A percentile compares a stretch with the other conserved stretches of the same genome.
Conservation (phyloP, 2,797 vertebrate genomes). For the Sebastes dallii region DNA sequence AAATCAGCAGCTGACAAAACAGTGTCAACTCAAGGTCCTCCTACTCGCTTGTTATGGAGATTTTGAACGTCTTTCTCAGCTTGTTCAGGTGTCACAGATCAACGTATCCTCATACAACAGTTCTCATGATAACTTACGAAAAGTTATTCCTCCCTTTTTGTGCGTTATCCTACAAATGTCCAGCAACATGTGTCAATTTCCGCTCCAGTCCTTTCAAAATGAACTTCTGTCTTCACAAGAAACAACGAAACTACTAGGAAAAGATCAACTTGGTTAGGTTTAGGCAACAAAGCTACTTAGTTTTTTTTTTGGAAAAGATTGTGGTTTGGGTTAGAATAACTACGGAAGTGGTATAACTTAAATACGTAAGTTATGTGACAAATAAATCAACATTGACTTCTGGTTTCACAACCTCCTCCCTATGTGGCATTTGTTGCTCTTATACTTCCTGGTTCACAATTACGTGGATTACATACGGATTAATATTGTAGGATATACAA, state of each 20-base stretch:
- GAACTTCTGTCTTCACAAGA: background rate
- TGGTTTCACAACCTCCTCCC: too few relatives aligned
- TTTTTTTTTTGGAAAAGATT: background rate
- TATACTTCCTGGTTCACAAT: background rate
- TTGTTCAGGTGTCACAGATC: background rate
- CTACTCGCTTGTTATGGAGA: background rate
- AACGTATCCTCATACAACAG: too few relatives aligned
- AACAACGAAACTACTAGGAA: background rate
- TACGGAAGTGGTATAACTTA: fast-evolving
- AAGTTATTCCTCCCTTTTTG: too few relatives aligned
- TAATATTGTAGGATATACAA: background rate
- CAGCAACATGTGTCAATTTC: background rate
- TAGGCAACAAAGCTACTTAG: too few relatives aligned
- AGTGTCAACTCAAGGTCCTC: background rate
- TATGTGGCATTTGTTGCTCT: background rate
- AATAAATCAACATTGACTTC: too few relatives aligned
- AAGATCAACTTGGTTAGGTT: too few relatives aligned
- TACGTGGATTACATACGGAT: background rate
- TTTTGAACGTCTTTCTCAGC: background rate
- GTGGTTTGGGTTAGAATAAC: too few relatives aligned
- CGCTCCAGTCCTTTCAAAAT: background rate
- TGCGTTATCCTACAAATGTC: background rate
- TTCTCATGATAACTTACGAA: background rate
- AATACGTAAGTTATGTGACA: background rate
- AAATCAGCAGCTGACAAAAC: background rate